Evolutionary conservation across 2,113 vertebrate species (phyloP), one percentile per base, ranked within the genome.

Genomic region (Alouatta palliata): DNA sequence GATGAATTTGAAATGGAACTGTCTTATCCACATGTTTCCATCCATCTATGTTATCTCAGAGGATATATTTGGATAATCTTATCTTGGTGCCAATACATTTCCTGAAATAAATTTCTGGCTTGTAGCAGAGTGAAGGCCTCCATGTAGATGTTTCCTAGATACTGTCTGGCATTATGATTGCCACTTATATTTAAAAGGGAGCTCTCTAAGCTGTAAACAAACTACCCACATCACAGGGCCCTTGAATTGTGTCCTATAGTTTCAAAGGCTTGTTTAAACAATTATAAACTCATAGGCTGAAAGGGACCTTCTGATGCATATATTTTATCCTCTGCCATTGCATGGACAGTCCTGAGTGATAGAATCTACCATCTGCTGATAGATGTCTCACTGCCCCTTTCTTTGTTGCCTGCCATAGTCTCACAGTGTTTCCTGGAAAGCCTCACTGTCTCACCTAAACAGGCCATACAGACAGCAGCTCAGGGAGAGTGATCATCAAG

Each of bases 101-200:
- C 35, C 73, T 94, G 77, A 75, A 91, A 19, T 95, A 94, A 75
- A 91, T 83, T 77, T 84, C 32, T 93, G 88, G 47, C 40, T 86
- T 66, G 25, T 58, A 82, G 66, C 81, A 80, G 66, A 91, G 43
- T 79, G 11, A 47, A 86, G 86, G 35, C 32, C 11, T 68, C 68
- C 0, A 1, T 35, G 0, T 3, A 9, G 12, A 64, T 82, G 37
- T 49, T 95, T 95, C 75, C 49, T 64, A 0, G 0, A 0, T 81
- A 43, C 45, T 95, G 25, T 82, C 92, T 92, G 89, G 91, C 43
- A 47, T 0, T 45, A 2, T 45, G 58, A 82, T 64, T 73, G 73
- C 52, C 61, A 56, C 83, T 96, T 75, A 17, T 70, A 68, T 95
- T 91, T 85, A 95, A 97, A 96, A 92, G 47, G 40, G 94, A 96